These are phyloP conservation scores for Pygoscelis adeliae DNA, from an alignment of 2,113 vertebrate genomes.

Conservation along the genomic window DNA sequence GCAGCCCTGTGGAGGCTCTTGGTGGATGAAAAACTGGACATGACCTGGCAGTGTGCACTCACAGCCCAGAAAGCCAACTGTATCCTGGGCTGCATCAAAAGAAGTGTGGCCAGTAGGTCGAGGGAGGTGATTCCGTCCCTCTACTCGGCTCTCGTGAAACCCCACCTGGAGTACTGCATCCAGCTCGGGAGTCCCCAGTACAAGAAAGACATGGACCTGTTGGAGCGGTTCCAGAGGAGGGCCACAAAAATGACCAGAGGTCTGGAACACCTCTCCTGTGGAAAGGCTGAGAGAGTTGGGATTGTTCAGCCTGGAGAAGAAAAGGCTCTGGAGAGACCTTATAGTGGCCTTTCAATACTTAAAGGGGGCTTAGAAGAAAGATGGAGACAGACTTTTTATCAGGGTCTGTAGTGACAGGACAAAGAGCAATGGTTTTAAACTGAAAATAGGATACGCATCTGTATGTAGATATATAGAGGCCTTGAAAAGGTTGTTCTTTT, in stretches of 20 bases:
- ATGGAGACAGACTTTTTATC: background rate
- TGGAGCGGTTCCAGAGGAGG: background rate
- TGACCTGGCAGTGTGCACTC: background rate
- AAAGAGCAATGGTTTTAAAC: background rate
- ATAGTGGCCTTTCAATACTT: background rate
- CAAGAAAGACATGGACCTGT: background rate
- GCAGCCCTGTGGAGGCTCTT: background rate
- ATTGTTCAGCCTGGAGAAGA: background rate
- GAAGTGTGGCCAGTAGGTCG: fast-evolving
- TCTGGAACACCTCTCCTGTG: background rate
- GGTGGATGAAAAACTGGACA: background rate
- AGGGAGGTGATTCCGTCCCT: background rate
- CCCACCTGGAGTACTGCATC: background rate
- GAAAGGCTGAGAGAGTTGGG: background rate
- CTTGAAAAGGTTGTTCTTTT: too few relatives aligned
- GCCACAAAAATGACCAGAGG: background rate
- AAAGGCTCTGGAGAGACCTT: background rate
- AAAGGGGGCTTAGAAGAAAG: background rate
- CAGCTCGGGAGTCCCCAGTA: background rate
- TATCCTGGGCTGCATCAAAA: background rate
- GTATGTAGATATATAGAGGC: too few relatives aligned
- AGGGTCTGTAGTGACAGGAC: background rate
- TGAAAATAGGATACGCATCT: too few relatives aligned
- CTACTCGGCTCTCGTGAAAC: background rate
- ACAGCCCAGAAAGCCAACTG: fast-evolving